A percentile compares a stretch with the other conserved stretches of the same genome.
phyloP scores from a whole-genome alignment of 2,797 vertebrate genomes.

The Alcedo quadribrachys region DNA sequence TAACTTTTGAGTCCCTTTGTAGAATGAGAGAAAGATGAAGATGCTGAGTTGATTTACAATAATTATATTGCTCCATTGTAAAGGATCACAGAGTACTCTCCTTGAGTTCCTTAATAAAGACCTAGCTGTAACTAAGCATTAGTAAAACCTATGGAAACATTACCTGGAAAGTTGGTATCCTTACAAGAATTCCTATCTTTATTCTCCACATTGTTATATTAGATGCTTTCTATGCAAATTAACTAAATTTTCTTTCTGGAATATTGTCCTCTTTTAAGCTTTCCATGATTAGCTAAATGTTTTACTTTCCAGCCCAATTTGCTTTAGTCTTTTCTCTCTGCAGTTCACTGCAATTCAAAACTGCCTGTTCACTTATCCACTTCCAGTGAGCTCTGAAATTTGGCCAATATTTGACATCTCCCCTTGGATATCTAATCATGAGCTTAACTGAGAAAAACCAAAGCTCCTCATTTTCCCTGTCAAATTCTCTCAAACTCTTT shows the following conservation, averaged over 20 bases:
- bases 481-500: not conserved
- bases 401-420: not conserved
- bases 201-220: not conserved
- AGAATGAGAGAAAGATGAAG: conserved; percentile 3
- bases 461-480: not conserved
- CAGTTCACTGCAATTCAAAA: not conserved
- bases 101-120: not conserved
- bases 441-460: not conserved
- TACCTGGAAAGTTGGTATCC: not conserved
- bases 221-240: not conserved
- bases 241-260: not conserved
- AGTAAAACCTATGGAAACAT: conserved; percentile 2
- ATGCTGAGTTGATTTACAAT: conserved; percentile 13
- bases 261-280: not conserved
- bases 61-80: conserved; percentile 11
- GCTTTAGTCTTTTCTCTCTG: not conserved
- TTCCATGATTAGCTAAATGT: not conserved
- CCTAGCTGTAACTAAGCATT: not conserved
- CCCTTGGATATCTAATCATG: not conserved
- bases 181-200: not conserved
- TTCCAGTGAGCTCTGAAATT: not conserved
- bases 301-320: not conserved
- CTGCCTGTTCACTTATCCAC: not conserved
- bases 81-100: not conserved
- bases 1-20: not conserved